phyloP scores from a whole-genome alignment of 2,113 vertebrate genomes.

The Barnardius zonarius region DNA sequence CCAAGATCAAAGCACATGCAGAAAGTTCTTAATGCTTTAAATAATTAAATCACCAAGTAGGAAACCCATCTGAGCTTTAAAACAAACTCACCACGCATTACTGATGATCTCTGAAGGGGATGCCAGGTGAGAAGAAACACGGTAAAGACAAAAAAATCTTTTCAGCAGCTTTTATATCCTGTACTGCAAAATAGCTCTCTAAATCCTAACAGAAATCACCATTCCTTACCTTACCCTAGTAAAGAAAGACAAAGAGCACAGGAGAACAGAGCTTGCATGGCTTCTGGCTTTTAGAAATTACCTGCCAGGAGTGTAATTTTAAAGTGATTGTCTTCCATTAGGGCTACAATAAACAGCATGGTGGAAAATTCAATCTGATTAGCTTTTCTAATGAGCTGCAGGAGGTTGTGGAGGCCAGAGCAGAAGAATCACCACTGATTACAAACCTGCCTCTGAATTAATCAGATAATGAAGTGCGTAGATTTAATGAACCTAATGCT shows the following conservation, averaged over 20 bases:
- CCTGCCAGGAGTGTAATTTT: conserved; percentile 63
- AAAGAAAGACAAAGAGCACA: neutral
- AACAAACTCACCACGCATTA: neutral
- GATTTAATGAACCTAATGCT: conserved; percentile 51
- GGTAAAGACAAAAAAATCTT: neutral
- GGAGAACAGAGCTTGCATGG: neutral
- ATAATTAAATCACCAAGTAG: neutral
- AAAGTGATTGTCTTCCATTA: conserved; percentile 64
- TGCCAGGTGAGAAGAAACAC: neutral
- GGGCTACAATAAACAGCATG: conserved; percentile 61
- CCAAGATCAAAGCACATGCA: neutral
- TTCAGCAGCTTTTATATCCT: neutral
- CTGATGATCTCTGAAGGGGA: neutral
- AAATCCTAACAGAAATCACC: neutral
- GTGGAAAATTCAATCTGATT: conserved; percentile 65
- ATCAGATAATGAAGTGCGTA: conserved; percentile 55
- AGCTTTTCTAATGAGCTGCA: conserved; percentile 65
- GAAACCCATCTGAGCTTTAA: neutral
- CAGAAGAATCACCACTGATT: conserved; percentile 54
- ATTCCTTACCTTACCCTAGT: neutral
- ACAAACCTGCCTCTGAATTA: conserved; percentile 57
- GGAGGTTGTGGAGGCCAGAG: conserved; percentile 43
- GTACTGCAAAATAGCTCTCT: neutral
- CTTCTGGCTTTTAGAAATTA: conserved; percentile 54
- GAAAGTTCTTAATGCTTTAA: neutral